Base-by-base conservation (phyloP, 2,113 vertebrate genomes). In the Camelus dromedarius region DNA sequence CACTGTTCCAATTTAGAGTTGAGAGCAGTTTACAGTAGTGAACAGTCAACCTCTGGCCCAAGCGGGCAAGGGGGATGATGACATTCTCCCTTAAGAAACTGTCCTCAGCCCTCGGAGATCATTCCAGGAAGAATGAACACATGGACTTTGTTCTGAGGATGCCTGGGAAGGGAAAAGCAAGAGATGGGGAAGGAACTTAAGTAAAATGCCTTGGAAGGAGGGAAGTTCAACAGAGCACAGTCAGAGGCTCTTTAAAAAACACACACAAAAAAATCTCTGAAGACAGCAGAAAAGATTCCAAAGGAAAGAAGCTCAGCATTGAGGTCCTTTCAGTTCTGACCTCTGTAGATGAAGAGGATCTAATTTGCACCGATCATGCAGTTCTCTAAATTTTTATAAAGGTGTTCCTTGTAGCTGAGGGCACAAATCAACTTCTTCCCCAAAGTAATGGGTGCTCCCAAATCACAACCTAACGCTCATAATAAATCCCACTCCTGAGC, bases 41-140 rank as follows among this genome's bases (percentile, higher is more conserved):
- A 79, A 70, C 95, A 69, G 32, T 50, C 85, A 92, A 20, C 46
- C 58, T 89, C 77, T 91, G 50, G 64, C n/a, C 80, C 72, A 75
- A 67, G 46, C 50, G 42, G n/a, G 26, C 42, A 84, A 62, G 7
- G 22, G 28, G 10, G 80, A 85, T 32, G 46, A 80, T 28, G 66
- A 86, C 16, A 22, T 11, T 38, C 62, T 85, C 83, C 42, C 26
- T 75, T 20, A 32, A 84, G 52, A 92, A 58, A 84, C 72, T 83
- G 87, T 81, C 88, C 88, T 83, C 6, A 26, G 52, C 38, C 42
- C 26, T 56, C 56, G 58, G 92, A 95, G 66, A 69, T 56, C 64
- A 82, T 86, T 87, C 73, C 69, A 82, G 62, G 48, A 95, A 83
- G 72, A 94, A 91, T 8, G 13, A n/a, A 6, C 79, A 64, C 26